A percentile compares a stretch with the other conserved stretches of the same genome.
phyloP scores from a whole-genome alignment of 2,113 vertebrate genomes.

The Protobothrops mucrosquamatus region DNA sequence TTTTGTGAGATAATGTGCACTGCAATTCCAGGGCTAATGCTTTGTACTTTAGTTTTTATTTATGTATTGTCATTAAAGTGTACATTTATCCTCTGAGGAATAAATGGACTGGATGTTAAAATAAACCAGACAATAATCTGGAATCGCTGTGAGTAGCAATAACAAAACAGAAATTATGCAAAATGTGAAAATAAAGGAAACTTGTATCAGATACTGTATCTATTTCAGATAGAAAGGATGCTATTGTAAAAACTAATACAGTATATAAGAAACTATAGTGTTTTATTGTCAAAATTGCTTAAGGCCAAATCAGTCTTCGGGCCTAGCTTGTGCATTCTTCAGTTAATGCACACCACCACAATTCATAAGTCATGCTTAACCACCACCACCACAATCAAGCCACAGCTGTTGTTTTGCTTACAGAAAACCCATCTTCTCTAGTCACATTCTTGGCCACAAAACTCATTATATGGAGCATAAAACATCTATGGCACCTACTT shows the following conservation, averaged over 20 bases:
- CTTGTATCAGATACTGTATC: background rate
- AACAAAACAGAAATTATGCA: constrained; percentile 6
- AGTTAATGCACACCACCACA: background rate
- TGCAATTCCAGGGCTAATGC: constrained; percentile 10
- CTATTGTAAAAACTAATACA: background rate
- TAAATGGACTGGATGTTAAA: constrained; percentile 15
- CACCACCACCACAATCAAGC: background rate
- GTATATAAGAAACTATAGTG: background rate
- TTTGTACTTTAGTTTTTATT: constrained; percentile 31
- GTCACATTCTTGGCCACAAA: background rate
- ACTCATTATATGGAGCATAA: background rate
- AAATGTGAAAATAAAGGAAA: background rate
- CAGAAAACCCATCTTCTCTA: background rate
- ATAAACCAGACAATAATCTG: constrained; percentile 21
- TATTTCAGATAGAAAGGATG: background rate
- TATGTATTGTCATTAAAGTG: constrained; percentile 24
- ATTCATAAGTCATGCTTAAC: background rate
- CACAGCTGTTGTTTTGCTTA: background rate
- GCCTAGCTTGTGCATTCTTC: background rate
- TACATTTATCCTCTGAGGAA: constrained; percentile 18
- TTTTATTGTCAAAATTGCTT: background rate
- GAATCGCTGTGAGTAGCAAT: background rate
- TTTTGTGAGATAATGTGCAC: background rate
- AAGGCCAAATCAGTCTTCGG: background rate
- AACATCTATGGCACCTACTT: background rate